Conservation (phyloP, 2,113 vertebrate genomes). For the Leptosomus discolor region DNA sequence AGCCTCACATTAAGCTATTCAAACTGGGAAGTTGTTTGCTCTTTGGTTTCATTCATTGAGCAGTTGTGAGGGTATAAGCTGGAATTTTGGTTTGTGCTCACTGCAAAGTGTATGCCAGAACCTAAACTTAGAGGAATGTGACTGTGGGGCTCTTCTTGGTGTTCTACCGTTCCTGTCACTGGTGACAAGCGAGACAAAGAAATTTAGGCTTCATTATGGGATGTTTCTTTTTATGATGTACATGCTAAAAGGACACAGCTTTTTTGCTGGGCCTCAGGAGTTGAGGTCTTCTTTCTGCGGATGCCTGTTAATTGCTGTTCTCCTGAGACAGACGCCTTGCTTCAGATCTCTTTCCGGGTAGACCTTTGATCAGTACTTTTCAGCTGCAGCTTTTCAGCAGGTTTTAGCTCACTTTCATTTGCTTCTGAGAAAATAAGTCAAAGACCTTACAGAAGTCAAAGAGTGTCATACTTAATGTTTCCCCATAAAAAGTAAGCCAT, state of each 20-base stretch:
- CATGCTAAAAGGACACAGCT: constrained; percentile 17
- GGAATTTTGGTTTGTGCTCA: constrained; percentile 38
- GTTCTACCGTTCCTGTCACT: constrained; percentile 16
- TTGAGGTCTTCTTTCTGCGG: constrained; percentile 23
- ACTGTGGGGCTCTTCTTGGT: constrained; percentile 34
- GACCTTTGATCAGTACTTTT: neutral
- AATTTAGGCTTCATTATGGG: neutral
- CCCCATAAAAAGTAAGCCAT: neutral
- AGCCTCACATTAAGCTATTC: constrained; percentile 11
- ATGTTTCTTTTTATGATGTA: constrained; percentile 14
- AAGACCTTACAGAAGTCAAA: neutral
- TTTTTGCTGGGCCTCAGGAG: constrained; percentile 34
- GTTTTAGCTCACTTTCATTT: neutral
- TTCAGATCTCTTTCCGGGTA: neutral
- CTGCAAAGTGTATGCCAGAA: neutral
- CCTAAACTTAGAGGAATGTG: constrained; percentile 14
- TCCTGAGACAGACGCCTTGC: constrained; percentile 39
- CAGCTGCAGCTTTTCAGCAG: neutral
- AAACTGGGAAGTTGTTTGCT: neutral
- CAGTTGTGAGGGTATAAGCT: constrained; percentile 17
- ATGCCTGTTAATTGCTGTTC: constrained; percentile 63
- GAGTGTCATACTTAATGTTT: neutral
- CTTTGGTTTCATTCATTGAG: constrained; percentile 40
- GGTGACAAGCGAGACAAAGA: constrained; percentile 23
- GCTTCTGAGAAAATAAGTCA: neutral